A percentile compares a stretch with the other conserved stretches of the same genome.
phyloP scores from a whole-genome alignment of 2,113 vertebrate genomes.

The Candoia aspera region DNA sequence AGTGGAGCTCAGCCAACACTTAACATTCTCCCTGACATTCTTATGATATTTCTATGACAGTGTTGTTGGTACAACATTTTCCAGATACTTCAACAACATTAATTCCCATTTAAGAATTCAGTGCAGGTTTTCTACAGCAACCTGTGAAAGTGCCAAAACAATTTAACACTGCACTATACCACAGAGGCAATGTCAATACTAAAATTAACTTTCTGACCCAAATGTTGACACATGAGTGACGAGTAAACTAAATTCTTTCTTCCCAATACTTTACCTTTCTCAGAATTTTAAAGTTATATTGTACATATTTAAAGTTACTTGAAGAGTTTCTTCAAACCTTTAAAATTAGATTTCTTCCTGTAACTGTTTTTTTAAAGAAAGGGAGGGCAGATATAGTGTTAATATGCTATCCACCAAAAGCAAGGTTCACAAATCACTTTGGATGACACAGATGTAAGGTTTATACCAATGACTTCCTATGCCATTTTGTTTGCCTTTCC shows the following conservation, averaged over 20 bases:
- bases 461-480: neutral
- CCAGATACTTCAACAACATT: neutral
- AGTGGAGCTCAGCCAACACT: neutral
- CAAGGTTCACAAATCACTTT: neutral
- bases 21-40: neutral
- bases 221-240: neutral
- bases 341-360: neutral
- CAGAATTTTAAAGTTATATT: neutral
- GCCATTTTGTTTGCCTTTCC: neutral
- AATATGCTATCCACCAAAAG: neutral
- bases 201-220: constrained; percentile 2
- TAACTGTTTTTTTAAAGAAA: neutral
- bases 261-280: neutral
- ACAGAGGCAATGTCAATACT: neutral
- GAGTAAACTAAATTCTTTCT: neutral
- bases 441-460: neutral
- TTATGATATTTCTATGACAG: constrained; percentile 13
- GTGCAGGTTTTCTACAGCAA: neutral
- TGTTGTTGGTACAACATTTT: neutral
- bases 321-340: neutral
- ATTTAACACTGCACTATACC: neutral
- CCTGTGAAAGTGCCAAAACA: neutral
- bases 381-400: neutral
- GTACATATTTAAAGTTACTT: neutral
- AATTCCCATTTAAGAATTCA: neutral